Base-by-base conservation (phyloP, 2,888 invertebrate species). In the Standfussiana lucernea region DNA sequence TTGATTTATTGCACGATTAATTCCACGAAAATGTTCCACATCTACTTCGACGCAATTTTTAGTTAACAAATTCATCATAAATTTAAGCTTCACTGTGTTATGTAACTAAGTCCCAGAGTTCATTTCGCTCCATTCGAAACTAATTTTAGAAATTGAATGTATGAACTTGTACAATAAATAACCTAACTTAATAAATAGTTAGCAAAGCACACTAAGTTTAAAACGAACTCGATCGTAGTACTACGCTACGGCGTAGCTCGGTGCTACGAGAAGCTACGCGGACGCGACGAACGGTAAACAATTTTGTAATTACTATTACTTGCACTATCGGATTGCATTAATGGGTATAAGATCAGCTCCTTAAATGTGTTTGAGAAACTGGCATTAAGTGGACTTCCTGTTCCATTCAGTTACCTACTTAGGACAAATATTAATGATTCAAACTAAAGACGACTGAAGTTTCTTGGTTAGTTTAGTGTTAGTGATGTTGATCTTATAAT, bases 121-220 rank as follows among this genome's bases (percentile, higher is more conserved):
- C 40, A 80, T 66, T 86, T 67, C 35, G 35, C 71, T 79, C 40
- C 24, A 81, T 77, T 73, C 68, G 71, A 79, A 79, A 82, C 76
- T 77, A 79, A 84, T 79, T 84, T 84, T 82, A 86, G 86, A 78
- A 86, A 86, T 86, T 82, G 84, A 84, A 86, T 87, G 72, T 80
- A 74, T 79, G 75, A 74, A 87, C 80, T 87, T 85, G 42, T 45
- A 79, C 82, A 77, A 85, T 87, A 87, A 87, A 87, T 87, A 87
- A 85, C 75, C 75, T 77, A 82, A 87, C 77, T 86, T 84, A 80
- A 85, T 85, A 86, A 83, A 86, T 78, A 84, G 72, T 87, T 86
- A 79, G 70, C 72, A 77, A 83, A 84, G 79, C 68, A 71, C 74
- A 84, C 80, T 76, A 87, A 85, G 84, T 84, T 84, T 77, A 64